A percentile compares a stretch with the other conserved stretches of the same genome.
Evolutionary conservation across 2,888 invertebrate species (phyloP).

Genomic region (Orgyia antiqua): DNA sequence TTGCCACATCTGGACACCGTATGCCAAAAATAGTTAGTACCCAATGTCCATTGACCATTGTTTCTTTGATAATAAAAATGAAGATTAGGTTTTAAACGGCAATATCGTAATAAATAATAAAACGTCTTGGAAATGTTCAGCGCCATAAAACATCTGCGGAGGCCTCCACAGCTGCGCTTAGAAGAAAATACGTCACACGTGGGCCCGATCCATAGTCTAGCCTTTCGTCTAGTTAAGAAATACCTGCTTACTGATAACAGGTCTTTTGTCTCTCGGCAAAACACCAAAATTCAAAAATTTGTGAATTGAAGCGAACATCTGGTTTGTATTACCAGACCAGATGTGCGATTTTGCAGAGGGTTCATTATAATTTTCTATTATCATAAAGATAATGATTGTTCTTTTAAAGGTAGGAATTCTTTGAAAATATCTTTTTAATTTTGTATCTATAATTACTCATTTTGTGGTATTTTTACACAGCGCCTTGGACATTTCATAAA

Average conservation of each 20-base stretch:
- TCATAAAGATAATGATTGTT: too few species aligned
- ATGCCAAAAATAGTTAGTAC: slow-evolving; percentile 59
- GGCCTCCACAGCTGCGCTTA: slow-evolving; percentile 68
- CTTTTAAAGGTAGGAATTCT: too few species aligned
- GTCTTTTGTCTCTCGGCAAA: slow-evolving; percentile 25
- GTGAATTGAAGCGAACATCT: slow-evolving; percentile 45
- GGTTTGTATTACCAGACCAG: too few species aligned
- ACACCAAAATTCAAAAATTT: slow-evolving; percentile 12
- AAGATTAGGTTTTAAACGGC: slow-evolving; percentile 74
- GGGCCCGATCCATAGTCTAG: slow-evolving; percentile 54
- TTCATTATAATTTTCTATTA: too few species aligned
- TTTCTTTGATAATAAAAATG: slow-evolving; percentile 68
- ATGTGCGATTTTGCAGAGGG: too few species aligned
- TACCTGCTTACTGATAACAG: slow-evolving; percentile 54
- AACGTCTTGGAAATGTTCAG: slow-evolving; percentile 72
- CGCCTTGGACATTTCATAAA: too few species aligned
- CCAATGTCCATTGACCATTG: slow-evolving; percentile 38
- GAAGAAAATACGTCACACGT: slow-evolving; percentile 73
- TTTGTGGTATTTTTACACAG: too few species aligned
- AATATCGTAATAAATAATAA: slow-evolving; percentile 75
- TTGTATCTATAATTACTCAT: too few species aligned
- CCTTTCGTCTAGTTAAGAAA: slow-evolving; percentile 10
- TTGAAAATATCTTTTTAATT: too few species aligned
- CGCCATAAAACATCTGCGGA: slow-evolving; percentile 74
- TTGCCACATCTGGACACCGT: slow-evolving; percentile 61